Evolutionary conservation across 2,888 invertebrate genomes (phyloP), one percentile per base, ranked within the genome.

Genomic region (Schizaphis graminum): DNA sequence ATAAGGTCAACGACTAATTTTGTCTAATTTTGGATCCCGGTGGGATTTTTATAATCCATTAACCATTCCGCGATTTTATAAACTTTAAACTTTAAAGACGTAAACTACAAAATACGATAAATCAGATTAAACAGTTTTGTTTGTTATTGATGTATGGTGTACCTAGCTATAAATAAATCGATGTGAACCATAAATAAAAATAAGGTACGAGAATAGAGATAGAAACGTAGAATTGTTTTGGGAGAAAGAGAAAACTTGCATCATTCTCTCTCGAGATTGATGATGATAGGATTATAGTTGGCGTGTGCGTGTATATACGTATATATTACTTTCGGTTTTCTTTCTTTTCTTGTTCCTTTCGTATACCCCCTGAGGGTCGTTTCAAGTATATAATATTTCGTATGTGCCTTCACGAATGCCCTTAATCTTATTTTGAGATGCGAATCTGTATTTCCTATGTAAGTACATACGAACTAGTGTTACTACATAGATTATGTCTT

Each of bases 1-100:
- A 89, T 57, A 89, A 89, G 89, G 89, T 89, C 44, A 89, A 89
- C 13, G 41, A 57, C 5, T 41, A 41, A 89, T 35, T 89, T 89
- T 4, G 89, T 7, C 57, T 89, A 89, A 89, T 89, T 61, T 88
- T 24, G 88, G 35, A 88, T 88, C 53, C 88, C 53, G 4, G 10
- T 53, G 53, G 53, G 88, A 88, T 88, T 56, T 88, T 56, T 53
- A 53, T 35, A 35, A 35, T 35, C 35, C 77, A 77, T 77, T 41
- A 35, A 24, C 35, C 77, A 77, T 77, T 41, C 21, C 77, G 8
- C 21, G 35, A n/a, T n/a, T n/a, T n/a, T n/a, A n/a, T n/a, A n/a
- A n/a, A n/a, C n/a, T n/a, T n/a, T n/a, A n/a, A n/a, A n/a, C 21
- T 77, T 21, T 8, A 8, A 67, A 35, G 8, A 77, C 35, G 77